Conservation (phyloP, 2,113 vertebrate genomes). For the Tachycineta bicolor region DNA sequence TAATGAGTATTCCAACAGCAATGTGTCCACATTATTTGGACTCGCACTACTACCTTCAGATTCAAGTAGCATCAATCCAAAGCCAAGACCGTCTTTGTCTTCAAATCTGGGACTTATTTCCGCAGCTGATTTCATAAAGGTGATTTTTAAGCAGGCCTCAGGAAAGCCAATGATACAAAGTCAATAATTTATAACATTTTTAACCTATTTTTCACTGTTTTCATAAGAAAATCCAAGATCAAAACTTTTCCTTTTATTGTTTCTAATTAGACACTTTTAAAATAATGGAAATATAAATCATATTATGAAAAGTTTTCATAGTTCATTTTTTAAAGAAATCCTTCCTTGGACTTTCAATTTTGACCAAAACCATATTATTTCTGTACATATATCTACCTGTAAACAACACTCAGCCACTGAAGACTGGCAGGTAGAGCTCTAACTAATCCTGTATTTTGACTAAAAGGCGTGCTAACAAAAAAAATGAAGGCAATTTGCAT, state of each 20-base stretch:
- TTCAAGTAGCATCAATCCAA: background rate
- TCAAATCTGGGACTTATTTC: background rate
- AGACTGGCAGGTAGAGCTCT: background rate
- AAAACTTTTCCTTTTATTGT: background rate
- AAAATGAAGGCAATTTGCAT: background rate
- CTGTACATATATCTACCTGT: background rate
- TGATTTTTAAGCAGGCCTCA: background rate
- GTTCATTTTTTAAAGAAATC: background rate
- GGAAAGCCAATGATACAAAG: background rate
- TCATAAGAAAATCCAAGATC: background rate
- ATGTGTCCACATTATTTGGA: background rate
- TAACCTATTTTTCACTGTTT: background rate
- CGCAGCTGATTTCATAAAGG: background rate
- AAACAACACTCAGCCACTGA: background rate
- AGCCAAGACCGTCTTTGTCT: background rate
- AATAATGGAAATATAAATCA: background rate
- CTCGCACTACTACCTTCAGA: background rate
- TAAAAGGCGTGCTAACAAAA: background rate
- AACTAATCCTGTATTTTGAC: background rate
- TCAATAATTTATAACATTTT: background rate
- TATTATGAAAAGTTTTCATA: background rate
- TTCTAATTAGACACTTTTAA: background rate
- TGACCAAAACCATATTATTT: background rate
- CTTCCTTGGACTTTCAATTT: background rate
- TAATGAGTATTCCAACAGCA: background rate